Percentiles rank a stretch among this genome's conserved stretches.
phyloP scores from a whole-genome alignment of 1,140 invertebrate genomes.

The Magallana ariakensis region DNA sequence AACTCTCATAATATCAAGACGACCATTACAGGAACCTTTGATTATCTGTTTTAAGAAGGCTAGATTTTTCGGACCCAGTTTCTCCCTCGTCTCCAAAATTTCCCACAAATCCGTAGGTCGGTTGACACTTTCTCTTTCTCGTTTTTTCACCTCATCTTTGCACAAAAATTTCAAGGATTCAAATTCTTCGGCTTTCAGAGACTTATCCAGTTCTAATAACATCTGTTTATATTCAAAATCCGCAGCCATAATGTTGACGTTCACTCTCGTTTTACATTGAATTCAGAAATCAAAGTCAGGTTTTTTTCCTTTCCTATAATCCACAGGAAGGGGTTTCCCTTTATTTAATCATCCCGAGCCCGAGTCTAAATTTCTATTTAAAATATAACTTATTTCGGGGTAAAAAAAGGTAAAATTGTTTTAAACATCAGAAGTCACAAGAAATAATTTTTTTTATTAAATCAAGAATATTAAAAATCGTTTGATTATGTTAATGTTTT shows the following conservation, averaged over 20 bases:
- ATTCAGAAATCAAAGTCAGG: neutral
- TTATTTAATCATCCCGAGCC: neutral
- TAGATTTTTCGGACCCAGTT: constrained; percentile 52
- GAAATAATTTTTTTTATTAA: too few relatives aligned
- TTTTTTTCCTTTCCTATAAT: neutral
- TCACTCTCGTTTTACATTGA: neutral
- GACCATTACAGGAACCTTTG: constrained; percentile 56
- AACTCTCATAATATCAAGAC: constrained; percentile 56
- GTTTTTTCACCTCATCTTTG: constrained; percentile 60
- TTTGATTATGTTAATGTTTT: too few relatives aligned
- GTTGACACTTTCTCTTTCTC: constrained; percentile 62
- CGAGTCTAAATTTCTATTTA: neutral
- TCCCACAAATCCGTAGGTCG: constrained; percentile 58
- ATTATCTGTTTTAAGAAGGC: constrained; percentile 60
- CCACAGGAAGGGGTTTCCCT: neutral
- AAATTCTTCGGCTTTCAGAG: constrained; percentile 29
- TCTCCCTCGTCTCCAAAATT: constrained; percentile 62
- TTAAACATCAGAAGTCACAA: too few relatives aligned
- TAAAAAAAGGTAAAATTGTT: too few relatives aligned
- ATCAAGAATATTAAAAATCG: too few relatives aligned
- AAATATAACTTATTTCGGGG: too few relatives aligned
- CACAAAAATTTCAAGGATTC: constrained; percentile 63
- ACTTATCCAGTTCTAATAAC: neutral
- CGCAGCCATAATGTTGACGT: neutral
- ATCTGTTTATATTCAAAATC: constrained; percentile 38